Conservation (phyloP, 1,140 invertebrate genomes). For the Cyrtorhinus lividipennis region DNA sequence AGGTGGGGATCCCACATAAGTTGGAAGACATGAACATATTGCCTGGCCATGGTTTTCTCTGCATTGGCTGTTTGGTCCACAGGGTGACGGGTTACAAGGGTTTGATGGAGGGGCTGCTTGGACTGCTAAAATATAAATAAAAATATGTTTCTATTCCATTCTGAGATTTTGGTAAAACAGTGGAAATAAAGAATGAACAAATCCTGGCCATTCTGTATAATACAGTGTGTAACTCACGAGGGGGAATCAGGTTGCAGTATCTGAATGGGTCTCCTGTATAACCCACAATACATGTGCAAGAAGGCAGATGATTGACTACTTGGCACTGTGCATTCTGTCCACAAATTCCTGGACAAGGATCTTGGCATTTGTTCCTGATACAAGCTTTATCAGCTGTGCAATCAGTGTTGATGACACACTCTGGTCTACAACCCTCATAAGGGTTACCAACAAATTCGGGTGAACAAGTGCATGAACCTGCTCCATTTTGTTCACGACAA, state of each 20-base stretch:
- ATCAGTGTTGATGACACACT: constrained; percentile 56
- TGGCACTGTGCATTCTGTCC: constrained; percentile 55
- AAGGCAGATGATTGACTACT: constrained; percentile 57
- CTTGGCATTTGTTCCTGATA: constrained; percentile 53
- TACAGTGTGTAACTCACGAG: too few species aligned
- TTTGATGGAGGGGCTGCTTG: constrained; percentile 24
- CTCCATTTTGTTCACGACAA: constrained; percentile 47
- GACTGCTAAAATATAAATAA: constrained; percentile 23
- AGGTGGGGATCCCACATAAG: constrained; percentile 44
- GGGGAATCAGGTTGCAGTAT: constrained; percentile 34
- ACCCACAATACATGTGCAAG: constrained; percentile 49
- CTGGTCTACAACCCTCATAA: constrained; percentile 54
- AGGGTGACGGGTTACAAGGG: constrained; percentile 40
- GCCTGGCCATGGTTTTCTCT: constrained; percentile 41
- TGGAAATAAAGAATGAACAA: neutral
- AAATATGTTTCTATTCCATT: neutral
- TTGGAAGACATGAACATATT: constrained; percentile 46
- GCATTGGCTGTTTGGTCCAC: constrained; percentile 47
- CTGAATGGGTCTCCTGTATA: constrained; percentile 60
- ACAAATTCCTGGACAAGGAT: constrained; percentile 63
- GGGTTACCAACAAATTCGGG: constrained; percentile 59
- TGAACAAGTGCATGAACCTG: constrained; percentile 52
- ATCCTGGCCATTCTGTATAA: too few species aligned
- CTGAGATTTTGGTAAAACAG: neutral
- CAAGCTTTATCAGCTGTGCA: constrained; percentile 56